Percentiles rank a stretch among this genome's conserved stretches.
Conservation (phyloP, 2,113 vertebrate species). For the Leucopsar rothschildi region DNA sequence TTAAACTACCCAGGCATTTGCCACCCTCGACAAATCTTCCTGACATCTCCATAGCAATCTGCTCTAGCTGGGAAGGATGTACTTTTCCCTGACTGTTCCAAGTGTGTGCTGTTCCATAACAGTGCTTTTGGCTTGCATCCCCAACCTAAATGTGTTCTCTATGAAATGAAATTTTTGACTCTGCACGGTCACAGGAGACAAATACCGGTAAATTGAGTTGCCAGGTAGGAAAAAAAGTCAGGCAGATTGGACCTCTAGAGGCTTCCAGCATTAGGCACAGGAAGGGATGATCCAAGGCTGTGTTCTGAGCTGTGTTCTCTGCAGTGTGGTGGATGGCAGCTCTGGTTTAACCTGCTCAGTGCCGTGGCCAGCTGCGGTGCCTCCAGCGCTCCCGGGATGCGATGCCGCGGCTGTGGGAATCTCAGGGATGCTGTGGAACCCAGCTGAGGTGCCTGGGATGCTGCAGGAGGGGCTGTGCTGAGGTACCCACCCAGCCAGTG, state of each 20-base stretch:
- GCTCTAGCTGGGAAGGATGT: not conserved
- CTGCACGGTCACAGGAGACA: not conserved
- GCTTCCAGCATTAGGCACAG: not conserved
- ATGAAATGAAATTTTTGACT: not conserved
- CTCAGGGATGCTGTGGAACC: not conserved
- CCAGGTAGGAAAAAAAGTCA: not conserved
- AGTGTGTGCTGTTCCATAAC: not conserved
- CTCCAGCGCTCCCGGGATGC: accelerated
- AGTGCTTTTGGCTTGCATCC: not conserved
- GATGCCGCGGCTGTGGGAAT: not conserved
- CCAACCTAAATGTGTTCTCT: not conserved
- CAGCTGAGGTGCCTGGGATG: accelerated
- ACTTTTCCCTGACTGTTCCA: not conserved
- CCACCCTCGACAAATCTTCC: not conserved
- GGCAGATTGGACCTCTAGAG: not conserved
- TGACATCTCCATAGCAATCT: constrained; percentile 1
- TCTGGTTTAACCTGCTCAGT: not conserved
- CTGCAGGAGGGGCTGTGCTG: not conserved
- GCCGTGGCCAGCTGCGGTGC: accelerated
- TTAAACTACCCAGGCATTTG: not conserved
- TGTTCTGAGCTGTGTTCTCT: not conserved
- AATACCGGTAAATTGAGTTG: not conserved
- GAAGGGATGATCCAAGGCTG: not conserved
- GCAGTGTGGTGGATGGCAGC: not conserved
- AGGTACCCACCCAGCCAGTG: accelerated